Conservation (phyloP, 2,888 invertebrate species). For the Calliopum simillimum region DNA sequence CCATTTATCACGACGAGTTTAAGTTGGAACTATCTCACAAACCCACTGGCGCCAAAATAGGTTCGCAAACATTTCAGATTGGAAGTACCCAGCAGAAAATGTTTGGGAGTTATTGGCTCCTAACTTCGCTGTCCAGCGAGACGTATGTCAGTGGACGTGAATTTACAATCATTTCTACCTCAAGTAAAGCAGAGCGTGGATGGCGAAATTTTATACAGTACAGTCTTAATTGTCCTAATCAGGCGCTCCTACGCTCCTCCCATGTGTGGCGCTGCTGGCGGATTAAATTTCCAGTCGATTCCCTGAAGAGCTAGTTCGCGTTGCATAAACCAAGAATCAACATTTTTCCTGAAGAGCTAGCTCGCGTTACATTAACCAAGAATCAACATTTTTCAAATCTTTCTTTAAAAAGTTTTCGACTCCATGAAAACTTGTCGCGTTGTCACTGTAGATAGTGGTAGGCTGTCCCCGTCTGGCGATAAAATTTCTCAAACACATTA, state of each 20-base stretch:
- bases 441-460: conserved; percentile 30
- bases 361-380: background rate
- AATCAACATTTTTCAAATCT: conserved; percentile 10
- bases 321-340: background rate
- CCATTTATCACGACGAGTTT: no score
- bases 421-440: conserved; percentile 32
- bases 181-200: conserved; percentile 29
- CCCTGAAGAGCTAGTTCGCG: background rate
- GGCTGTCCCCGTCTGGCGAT: conserved; percentile 25
- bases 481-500: conserved; percentile 38
- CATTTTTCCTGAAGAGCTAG: conserved; percentile 11
- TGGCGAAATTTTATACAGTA: conserved; percentile 20
- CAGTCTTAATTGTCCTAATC: conserved; percentile 33
- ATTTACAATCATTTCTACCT: conserved; percentile 36
- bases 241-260: conserved; percentile 35
- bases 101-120: conserved; percentile 42
- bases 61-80: conserved; percentile 77
- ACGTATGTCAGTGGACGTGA: conserved; percentile 5
- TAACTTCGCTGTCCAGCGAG: background rate
- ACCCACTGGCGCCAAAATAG: no score
- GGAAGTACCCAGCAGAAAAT: conserved; percentile 72
- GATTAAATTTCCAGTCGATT: conserved; percentile 35
- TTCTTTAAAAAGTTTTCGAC: conserved; percentile 22
- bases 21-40: no score
- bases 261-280: conserved; percentile 46